Percentiles rank a stretch among this genome's conserved stretches.
phyloP scores from a whole-genome alignment of 2,888 invertebrate species.

The Electrophaes corylata region DNA sequence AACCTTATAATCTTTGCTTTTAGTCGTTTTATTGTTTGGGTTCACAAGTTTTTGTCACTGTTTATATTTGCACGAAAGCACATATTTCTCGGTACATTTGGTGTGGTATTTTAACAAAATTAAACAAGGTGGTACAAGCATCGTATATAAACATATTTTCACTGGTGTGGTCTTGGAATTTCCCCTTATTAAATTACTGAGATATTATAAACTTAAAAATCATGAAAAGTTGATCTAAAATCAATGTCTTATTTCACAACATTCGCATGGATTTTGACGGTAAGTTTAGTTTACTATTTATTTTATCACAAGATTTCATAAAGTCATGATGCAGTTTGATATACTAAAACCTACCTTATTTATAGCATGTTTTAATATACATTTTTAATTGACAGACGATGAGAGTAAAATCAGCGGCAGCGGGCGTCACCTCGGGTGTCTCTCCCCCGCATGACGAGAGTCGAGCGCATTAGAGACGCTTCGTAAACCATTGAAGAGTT shows the following conservation, averaged over 20 bases:
- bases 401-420: slow-evolving; percentile 84
- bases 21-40: slow-evolving; percentile 17
- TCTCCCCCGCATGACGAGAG: slow-evolving; percentile 86
- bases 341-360: slow-evolving; percentile 1
- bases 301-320: background rate
- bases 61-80: slow-evolving; percentile 28
- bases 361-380: slow-evolving; percentile 9
- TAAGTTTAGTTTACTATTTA: slow-evolving; percentile 12
- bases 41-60: slow-evolving; percentile 23
- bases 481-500: slow-evolving; percentile 18
- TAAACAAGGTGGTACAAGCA: slow-evolving; percentile 38
- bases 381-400: slow-evolving; percentile 66
- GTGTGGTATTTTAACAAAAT: slow-evolving; percentile 38
- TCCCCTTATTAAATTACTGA: background rate
- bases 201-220: background rate
- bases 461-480: slow-evolving; percentile 64
- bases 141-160: slow-evolving; percentile 19
- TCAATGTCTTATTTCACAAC: slow-evolving; percentile 1
- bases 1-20: slow-evolving; percentile 16
- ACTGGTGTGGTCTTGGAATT: slow-evolving; percentile 26
- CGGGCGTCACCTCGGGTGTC: slow-evolving; percentile 87
- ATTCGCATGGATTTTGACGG: slow-evolving; percentile 8
- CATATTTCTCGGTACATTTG: slow-evolving; percentile 19
- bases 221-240: slow-evolving; percentile 4
- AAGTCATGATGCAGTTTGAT: background rate